Evolutionary conservation across 2,888 invertebrate species (phyloP).

Genomic region (Dolomedes plantarius): DNA sequence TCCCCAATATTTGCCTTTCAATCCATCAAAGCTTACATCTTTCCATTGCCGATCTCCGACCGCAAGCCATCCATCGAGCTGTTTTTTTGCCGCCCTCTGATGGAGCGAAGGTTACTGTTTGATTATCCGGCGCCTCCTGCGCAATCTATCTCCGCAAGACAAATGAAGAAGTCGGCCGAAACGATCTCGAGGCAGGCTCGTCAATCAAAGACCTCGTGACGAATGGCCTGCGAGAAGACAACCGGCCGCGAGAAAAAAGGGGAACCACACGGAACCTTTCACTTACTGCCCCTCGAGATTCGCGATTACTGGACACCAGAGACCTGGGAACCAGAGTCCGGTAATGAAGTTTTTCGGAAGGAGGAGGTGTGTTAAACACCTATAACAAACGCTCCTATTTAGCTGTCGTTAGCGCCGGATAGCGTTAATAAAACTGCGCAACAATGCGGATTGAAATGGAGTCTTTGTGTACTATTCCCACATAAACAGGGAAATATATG

Average conservation of each 20-base stretch:
- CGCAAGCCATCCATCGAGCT: conserved; percentile 61
- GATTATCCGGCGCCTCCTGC: conserved; percentile 60
- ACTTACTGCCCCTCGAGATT: conserved; percentile 36
- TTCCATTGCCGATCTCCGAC: conserved; percentile 63
- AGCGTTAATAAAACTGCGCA: too few species aligned
- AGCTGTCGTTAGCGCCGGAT: background rate
- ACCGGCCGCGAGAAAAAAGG: conserved; percentile 1
- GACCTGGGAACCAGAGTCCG: conserved; percentile 15
- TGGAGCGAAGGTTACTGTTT: conserved; percentile 65
- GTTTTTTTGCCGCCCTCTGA: conserved; percentile 22
- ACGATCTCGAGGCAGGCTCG: conserved; percentile 56
- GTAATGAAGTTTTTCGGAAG: conserved; percentile 33
- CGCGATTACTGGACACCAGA: conserved; percentile 32
- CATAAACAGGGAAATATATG: too few species aligned
- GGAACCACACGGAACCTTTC: conserved; percentile 46
- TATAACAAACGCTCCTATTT: background rate
- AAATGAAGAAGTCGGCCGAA: conserved; percentile 63
- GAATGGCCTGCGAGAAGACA: conserved; percentile 44
- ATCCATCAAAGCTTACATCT: conserved; percentile 69
- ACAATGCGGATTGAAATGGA: too few species aligned
- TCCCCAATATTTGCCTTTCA: conserved; percentile 68
- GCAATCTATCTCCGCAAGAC: conserved; percentile 65
- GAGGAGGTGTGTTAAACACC: background rate
- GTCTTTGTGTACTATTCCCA: too few species aligned
- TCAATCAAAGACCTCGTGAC: conserved; percentile 66